Evolutionary conservation across 2,888 invertebrate species (phyloP).

Genomic region (Hipparchia semele): DNA sequence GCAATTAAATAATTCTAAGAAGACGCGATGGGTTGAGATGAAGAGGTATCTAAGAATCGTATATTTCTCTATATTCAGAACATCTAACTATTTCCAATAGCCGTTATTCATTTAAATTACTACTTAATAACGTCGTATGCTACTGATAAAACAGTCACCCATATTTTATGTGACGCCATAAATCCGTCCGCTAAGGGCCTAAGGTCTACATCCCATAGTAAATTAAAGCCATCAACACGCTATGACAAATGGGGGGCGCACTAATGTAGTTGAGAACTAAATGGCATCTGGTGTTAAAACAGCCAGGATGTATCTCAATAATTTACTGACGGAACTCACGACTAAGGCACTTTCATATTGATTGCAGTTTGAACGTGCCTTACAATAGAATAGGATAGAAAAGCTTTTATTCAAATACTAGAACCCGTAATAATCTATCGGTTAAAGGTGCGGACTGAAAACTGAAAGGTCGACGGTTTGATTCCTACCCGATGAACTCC

Average conservation of each 20-base stretch:
- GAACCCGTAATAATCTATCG: no score
- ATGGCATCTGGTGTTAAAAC: conserved; percentile 49
- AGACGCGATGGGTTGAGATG: neutral
- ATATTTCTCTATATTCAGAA: conserved; percentile 2
- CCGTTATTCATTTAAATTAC: conserved; percentile 2
- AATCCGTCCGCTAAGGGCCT: conserved; percentile 41
- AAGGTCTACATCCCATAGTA: conserved; percentile 53
- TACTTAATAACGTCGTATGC: conserved; percentile 11
- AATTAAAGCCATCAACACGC: conserved; percentile 68
- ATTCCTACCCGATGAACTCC: no score
- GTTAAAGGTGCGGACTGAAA: no score
- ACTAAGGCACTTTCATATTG: conserved; percentile 11
- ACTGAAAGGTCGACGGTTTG: no score
- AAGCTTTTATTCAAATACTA: no score
- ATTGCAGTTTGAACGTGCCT: neutral
- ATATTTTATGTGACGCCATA: conserved; percentile 37
- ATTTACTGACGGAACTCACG: conserved; percentile 45
- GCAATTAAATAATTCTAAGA: no score
- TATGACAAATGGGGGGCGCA: conserved; percentile 72
- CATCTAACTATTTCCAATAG: neutral
- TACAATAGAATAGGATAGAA: no score
- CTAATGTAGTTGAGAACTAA: conserved; percentile 57
- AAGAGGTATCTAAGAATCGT: neutral
- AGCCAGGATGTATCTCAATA: conserved; percentile 53
- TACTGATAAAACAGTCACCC: conserved; percentile 20